Conservation (phyloP, 2,888 invertebrate species). For the Monochamus alternatus region DNA sequence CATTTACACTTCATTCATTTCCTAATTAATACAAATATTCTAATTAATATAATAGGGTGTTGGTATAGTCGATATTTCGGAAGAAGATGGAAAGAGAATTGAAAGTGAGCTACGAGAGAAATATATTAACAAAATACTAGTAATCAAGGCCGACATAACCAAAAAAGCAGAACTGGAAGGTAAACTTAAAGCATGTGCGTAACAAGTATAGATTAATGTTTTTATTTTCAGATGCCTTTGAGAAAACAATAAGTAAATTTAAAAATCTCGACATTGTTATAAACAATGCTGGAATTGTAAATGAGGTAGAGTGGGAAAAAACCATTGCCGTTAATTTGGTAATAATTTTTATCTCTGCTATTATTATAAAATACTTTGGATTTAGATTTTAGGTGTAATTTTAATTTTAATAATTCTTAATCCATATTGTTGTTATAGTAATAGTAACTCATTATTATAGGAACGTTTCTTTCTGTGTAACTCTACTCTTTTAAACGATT, state of each 20-base stretch:
- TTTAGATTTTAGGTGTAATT: too few relatives aligned
- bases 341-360: neutral
- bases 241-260: slow-evolving; percentile 45
- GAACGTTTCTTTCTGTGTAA: too few relatives aligned
- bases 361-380: too few relatives aligned
- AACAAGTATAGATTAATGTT: neutral
- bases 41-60: slow-evolving; percentile 32
- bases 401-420: too few relatives aligned
- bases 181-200: neutral
- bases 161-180: slow-evolving; percentile 42
- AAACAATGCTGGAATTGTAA: slow-evolving; percentile 52
- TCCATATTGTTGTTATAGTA: too few relatives aligned
- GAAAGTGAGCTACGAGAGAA: neutral
- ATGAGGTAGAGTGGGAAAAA: slow-evolving; percentile 52
- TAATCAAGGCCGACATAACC: slow-evolving; percentile 46
- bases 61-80: slow-evolving; percentile 40
- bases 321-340: slow-evolving; percentile 55
- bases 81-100: slow-evolving; percentile 10
- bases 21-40: too few relatives aligned
- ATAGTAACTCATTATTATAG: too few relatives aligned
- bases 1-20: too few relatives aligned
- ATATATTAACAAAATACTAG: slow-evolving; percentile 25
- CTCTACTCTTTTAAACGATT: too few relatives aligned
- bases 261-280: slow-evolving; percentile 55
- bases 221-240: slow-evolving; percentile 50